These are phyloP conservation scores for Helicoverpa armigera DNA, from an alignment of 1,140 invertebrate species.

Conservation along the genomic window DNA sequence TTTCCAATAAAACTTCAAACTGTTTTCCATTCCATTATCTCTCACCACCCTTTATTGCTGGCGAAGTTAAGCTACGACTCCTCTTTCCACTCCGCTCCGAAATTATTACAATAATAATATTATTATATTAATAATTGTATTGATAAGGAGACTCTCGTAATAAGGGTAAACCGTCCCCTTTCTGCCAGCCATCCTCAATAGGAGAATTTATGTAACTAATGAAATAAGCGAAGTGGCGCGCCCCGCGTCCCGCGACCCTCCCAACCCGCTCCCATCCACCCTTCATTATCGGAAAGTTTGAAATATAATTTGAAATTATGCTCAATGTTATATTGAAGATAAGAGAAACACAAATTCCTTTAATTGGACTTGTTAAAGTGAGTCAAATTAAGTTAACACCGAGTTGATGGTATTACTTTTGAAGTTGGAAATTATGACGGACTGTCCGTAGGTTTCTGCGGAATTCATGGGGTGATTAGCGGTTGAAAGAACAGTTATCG, in stretches of 20 bases:
- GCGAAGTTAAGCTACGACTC: constrained; percentile 84
- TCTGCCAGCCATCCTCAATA: constrained; percentile 86
- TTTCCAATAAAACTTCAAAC: constrained; percentile 87
- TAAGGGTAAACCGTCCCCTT: constrained; percentile 86
- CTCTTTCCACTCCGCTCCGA: constrained; percentile 80
- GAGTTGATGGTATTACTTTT: constrained; percentile 86
- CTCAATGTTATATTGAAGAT: constrained; percentile 87
- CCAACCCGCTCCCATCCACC: constrained; percentile 76
- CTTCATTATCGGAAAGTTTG: constrained; percentile 86
- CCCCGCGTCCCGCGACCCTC: constrained; percentile 64
- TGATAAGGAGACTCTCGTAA: constrained; percentile 86
- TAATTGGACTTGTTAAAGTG: constrained; percentile 87
- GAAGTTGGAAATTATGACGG: constrained; percentile 84
- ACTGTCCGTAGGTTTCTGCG: constrained; percentile 73
- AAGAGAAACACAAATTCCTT: constrained; percentile 87
- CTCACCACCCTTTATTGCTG: constrained; percentile 85
- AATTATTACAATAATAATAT: constrained; percentile 87
- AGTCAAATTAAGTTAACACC: constrained; percentile 86
- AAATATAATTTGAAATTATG: constrained; percentile 87
- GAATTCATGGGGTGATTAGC: constrained; percentile 77
- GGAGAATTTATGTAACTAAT: constrained; percentile 87
- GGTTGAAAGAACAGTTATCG: constrained; percentile 75
- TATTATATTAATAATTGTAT: constrained; percentile 87
- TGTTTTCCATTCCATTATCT: constrained; percentile 87
- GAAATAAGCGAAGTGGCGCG: constrained; percentile 84